Base-by-base conservation (phyloP, 2,888 invertebrate genomes). In the Chrysopilus asiliformis region DNA sequence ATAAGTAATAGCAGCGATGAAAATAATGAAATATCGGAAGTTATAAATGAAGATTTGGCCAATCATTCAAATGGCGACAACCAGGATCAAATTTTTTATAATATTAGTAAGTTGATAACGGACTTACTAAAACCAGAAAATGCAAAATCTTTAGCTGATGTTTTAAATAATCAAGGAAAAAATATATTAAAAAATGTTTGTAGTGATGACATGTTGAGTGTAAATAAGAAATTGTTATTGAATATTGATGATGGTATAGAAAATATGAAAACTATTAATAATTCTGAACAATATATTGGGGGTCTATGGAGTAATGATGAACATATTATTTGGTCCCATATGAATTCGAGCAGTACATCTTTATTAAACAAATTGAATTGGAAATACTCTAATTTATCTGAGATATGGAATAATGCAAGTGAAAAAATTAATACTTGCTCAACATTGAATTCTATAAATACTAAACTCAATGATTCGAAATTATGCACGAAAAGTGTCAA, bases 71-170 rank as follows among this genome's bases (percentile, higher is more conserved):
- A 26, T 7, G 30, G 35, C 19, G 31, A 42, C 12, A 41, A 43
- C 15, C 46, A 49, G 20, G 43, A 47, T 19, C 47, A 48, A 18
- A 43, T 55, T 30, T 42, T 53, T 28, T 50, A 50, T 36, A 53
- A 53, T 41, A 50, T 57, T 4, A 56, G 52, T 38, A 53, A 51
- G 36, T 43, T 56, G 7, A 56, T 57, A 39, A 50, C 53, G 8
- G 54, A 57, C 45, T 43, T 57, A 18, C 43, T 57, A 26, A 50
- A 49, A 28, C 52, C 53, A 4, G 54, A 56, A 38, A 54, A 50
- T 38, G 49, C 47, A n/a, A 47, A 49, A 39, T 43, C 44, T n/a
- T 33, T 51, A 16, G 49, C 45, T 3, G 44, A 48, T 28, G 49
- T 43, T 3, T 38, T 51, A 15, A 46, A 45, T 16, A 43, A 43